These are phyloP conservation scores for Plecotus auritus DNA, from an alignment of 2,113 vertebrate species.

Conservation along the genomic window DNA sequence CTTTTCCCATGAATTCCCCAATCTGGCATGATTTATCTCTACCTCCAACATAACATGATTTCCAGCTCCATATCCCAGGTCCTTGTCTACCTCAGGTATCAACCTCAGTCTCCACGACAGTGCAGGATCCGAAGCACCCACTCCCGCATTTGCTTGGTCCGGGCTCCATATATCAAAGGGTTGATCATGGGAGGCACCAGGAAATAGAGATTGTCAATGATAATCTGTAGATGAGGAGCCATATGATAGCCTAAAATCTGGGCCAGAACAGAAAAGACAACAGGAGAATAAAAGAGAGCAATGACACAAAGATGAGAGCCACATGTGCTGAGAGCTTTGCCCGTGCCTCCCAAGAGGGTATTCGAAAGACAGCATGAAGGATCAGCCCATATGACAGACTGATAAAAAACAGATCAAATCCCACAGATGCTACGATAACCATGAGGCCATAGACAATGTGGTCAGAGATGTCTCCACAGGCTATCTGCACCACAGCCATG, in stretches of 20 bases:
- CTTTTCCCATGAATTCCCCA: background rate
- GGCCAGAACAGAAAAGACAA: background rate
- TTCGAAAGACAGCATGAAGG: background rate
- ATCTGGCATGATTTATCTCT: background rate
- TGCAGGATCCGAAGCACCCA: background rate
- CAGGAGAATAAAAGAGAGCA: constrained; percentile 48
- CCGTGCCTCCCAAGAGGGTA: constrained; percentile 33
- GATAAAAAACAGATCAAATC: constrained; percentile 42
- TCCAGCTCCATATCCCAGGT: background rate
- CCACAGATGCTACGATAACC: background rate
- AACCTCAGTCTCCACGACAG: background rate
- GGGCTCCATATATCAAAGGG: background rate
- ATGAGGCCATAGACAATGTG: constrained; percentile 43
- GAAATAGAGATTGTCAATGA: constrained; percentile 65
- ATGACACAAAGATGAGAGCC: constrained; percentile 56
- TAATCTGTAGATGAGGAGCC: constrained; percentile 27
- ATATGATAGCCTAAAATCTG: constrained; percentile 46
- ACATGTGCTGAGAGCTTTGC: constrained; percentile 68
- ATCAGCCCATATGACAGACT: constrained; percentile 51
- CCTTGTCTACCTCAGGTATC: background rate
- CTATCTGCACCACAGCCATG: constrained; percentile 55
- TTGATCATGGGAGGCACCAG: constrained; percentile 55
- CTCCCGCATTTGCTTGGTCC: constrained; percentile 21
- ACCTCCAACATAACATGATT: background rate
- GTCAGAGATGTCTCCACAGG: constrained; percentile 29